Base-by-base conservation (phyloP, 2,888 invertebrate genomes). In the Marasmarcha lunaedactyla region DNA sequence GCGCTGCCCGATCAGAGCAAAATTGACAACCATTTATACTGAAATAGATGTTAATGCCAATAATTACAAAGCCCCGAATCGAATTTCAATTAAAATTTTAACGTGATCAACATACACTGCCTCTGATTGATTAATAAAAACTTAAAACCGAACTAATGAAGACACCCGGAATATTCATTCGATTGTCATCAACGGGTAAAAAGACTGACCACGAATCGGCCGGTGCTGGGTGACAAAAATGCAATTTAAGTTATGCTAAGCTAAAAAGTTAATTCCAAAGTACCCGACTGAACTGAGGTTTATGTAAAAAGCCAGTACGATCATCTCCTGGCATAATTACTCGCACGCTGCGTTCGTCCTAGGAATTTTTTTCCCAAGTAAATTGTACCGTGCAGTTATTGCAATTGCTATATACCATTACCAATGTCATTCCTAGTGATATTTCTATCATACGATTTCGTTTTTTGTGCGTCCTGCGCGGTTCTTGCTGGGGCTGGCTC, bases 191-290 rank as follows among this genome's bases (percentile, higher is more conserved):
- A 64, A 50, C 44, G 36, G 39, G 48, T 61, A 37, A 42, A 47
- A 36, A 27, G 35, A 33, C 40, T 42, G 66, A 65, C 64, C 64
- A 59, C 55, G 49, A 49, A 55, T 43, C 48, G 50, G 49, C 45
- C 52, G 52, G 54, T 55, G 59, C 58, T 63, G 68, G 71, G 79
- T 78, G 79, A 76, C 79, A 77, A 79, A 78, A 79, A 78, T 79
- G 78, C 78, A 74, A 78, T 78, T 71, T 79, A 70, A 73, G 71
- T 69, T 77, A 74, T 76, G 64, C 64, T 53, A 50, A 46, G 59
- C 63, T 68, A 78, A 78, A 78, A 78, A 77, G 63, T 66, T 64
- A 71, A 72, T 73, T 69, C 56, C 54, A 56, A 58, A 57, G 62
- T 64, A 55, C 20, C 57, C 59, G 57, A 52, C 48, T 49, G 53